These are phyloP conservation scores for Colistium nudipinnis DNA, from an alignment of 2,113 vertebrate species.

Conservation along the genomic window DNA sequence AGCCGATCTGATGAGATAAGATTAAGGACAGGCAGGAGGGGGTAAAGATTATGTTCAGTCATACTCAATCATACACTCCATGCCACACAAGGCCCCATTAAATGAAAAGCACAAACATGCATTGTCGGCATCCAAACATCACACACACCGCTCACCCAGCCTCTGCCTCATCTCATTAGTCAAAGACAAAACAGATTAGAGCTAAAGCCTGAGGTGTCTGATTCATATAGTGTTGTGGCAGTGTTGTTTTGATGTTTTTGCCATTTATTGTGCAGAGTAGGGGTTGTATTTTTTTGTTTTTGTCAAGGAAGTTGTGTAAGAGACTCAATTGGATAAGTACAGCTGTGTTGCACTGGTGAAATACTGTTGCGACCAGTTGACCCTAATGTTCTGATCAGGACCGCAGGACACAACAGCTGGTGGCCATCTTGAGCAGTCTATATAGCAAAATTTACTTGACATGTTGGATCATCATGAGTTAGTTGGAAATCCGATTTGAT, in stretches of 20 bases:
- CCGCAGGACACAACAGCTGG: background rate
- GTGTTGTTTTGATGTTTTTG: constrained; percentile 52
- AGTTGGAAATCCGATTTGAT: background rate
- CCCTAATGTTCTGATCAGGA: background rate
- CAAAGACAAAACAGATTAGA: constrained; percentile 59
- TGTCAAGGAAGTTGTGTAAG: constrained; percentile 9
- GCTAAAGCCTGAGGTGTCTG: constrained; percentile 24
- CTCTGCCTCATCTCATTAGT: constrained; percentile 49
- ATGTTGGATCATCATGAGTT: too few relatives aligned
- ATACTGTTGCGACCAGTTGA: background rate
- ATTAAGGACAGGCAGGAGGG: constrained; percentile 50
- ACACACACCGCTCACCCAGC: constrained; percentile 14
- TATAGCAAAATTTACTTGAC: too few relatives aligned
- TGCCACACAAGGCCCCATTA: constrained; percentile 38
- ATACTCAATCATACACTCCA: constrained; percentile 29
- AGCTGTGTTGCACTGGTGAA: background rate
- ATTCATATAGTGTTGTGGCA: constrained; percentile 37
- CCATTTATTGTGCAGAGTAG: constrained; percentile 29
- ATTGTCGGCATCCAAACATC: constrained; percentile 34
- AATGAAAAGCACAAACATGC: constrained; percentile 58
- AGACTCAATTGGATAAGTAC: constrained; percentile 2
- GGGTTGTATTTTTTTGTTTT: background rate
- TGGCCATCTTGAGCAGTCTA: too few relatives aligned
- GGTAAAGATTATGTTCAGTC: constrained; percentile 50
- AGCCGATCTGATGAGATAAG: constrained; percentile 71